Evolutionary conservation across 1,140 invertebrate species (phyloP), one percentile per base, ranked within the genome.

Genomic region (Diabrotica undecimpunctata): DNA sequence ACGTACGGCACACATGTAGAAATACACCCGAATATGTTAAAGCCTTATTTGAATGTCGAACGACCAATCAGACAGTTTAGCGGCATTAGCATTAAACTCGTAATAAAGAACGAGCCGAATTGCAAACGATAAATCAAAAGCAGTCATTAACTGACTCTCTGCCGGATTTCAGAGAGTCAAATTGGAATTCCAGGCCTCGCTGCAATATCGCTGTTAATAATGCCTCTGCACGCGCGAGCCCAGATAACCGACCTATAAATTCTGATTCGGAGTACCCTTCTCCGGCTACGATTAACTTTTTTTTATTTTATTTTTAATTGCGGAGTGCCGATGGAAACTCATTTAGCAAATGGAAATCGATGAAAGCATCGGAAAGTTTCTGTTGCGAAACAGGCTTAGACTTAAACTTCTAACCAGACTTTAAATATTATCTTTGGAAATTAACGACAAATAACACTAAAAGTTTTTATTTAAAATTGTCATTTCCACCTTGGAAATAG

Each of bases 181-280:
- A 72, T 72, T 72, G 71, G 67, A 72, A 72, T 72, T 72, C 71
- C 71, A 52, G 69, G 54, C 69, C 65, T 62, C 67, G 66, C 69
- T 72, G 68, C 71, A 72, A 72, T 72, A 72, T 71, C 65, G 71
- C 67, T 72, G 71, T 72, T 72, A 72, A 72, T 72, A 72, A 70
- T 72, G 71, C 71, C 62, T 56, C 53, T 66, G 71, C 71, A 72
- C 71, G 71, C 64, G 66, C 67, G 54, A 54, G n/a, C 25, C 12
- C 59, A 25, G 12, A 61, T 61, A 46, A 35, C 59, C 59, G 12
- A 61, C 59, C 68, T 10, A 62, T 62, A 62, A 62, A 62, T 62
- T 62, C 61, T 38, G 61, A 62, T 62, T 62, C 46, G 55, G 41
- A 10, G 8, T 46, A 46, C 41, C 41, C 41, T 46, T 46, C 25